These are phyloP conservation scores for Anoplopoma fimbria DNA, from an alignment of 2,113 vertebrate genomes.

Conservation along the genomic window DNA sequence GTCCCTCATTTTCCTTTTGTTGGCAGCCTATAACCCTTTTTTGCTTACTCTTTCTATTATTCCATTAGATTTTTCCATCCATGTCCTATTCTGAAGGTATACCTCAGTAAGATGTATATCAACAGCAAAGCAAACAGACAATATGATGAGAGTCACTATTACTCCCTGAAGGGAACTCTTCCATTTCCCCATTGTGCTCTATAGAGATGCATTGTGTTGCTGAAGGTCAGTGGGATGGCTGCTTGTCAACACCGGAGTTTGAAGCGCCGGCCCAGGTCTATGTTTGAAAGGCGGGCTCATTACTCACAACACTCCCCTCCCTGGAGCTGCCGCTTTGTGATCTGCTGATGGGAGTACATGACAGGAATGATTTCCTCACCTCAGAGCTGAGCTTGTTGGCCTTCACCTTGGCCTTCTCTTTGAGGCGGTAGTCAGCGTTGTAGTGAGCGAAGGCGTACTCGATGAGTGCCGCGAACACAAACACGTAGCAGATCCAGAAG, in stretches of 20 bases:
- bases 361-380: slow-evolving; percentile 77
- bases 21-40: neutral
- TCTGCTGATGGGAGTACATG: slow-evolving; percentile 14
- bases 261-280: neutral
- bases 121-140: slow-evolving; percentile 26
- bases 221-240: slow-evolving; percentile 59
- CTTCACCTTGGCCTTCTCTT: slow-evolving; percentile 93
- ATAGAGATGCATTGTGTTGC: slow-evolving; percentile 19
- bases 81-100: slow-evolving; percentile 1
- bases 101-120: slow-evolving; percentile 15
- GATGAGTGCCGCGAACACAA: slow-evolving; percentile 96
- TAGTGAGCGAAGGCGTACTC: slow-evolving; percentile 98
- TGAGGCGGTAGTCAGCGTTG: slow-evolving; percentile 96
- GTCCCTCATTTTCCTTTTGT: neutral
- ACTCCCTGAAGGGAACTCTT: slow-evolving; percentile 16
- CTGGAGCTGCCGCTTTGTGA: slow-evolving; percentile 5
- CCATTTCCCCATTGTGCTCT: slow-evolving; percentile 18
- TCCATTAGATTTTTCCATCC: neutral
- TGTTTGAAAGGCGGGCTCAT: slow-evolving; percentile 43
- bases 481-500: slow-evolving; percentile 99
- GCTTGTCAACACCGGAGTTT: slow-evolving; percentile 39
- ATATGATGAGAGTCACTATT: slow-evolving; percentile 23
- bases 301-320: slow-evolving; percentile 24
- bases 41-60: neutral
- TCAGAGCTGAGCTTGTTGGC: slow-evolving; percentile 85